Base-by-base conservation (phyloP, 2,888 invertebrate genomes). In the Sialis lutaria region DNA sequence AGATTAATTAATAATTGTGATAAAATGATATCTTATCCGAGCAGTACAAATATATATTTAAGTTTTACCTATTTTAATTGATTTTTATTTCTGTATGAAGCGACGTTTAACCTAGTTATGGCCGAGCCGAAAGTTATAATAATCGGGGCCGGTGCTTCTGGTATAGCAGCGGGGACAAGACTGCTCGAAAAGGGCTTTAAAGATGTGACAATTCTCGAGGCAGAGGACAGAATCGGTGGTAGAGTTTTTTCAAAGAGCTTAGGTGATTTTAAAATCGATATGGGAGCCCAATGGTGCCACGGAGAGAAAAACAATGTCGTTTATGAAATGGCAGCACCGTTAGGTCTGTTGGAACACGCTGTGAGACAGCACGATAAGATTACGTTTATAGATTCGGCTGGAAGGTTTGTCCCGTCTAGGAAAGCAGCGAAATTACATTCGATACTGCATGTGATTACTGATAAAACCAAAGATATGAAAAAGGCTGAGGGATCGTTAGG, bases 181-280 rank as follows among this genome's bases (percentile, higher is more conserved):
- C 54, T 67, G n/a, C 41, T 57, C 12, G 56, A 58, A 44, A 55
- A 54, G 47, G 59, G 60, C 12, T 61, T 67, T 44, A 56, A 55
- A 22, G 62, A 72, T 52, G 71, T 79, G 2, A 51, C 73, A 33
- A 64, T 79, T 1, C 56, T 82, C 40, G 82, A 81, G 58, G 77
- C 76, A 1, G 74, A 73, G 52, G 64, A 71, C 52, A 68, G 77
- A 34, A 68, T 80, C 45, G 82, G 82, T 9, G 66, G 66, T 9
- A 51, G 65, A 46, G 52, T 63, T 10, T 41, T 56, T 47, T 60
- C 58, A 44, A 45, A 53, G 12, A 49, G 53, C 37, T 55, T 56
- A 40, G 57, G 54, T 6, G 53, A 55, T 22, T 51, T 51, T n/a
- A 51, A 49, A 6, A 47, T 58, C 6, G 59, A 59, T 50, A 49